Conservation (phyloP, 2,888 invertebrate species). For the Seira ritae region DNA sequence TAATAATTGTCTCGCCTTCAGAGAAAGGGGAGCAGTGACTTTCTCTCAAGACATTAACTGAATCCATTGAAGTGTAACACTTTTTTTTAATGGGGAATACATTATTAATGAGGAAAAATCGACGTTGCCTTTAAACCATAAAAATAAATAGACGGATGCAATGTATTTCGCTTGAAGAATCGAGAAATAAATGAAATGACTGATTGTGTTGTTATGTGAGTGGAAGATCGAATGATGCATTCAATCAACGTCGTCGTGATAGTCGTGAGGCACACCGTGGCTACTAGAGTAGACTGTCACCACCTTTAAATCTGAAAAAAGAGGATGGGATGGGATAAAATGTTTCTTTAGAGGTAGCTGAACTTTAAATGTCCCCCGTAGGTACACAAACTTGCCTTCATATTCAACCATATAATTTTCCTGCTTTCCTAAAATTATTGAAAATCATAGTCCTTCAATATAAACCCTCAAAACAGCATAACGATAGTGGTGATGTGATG, state of each 20-base stretch:
- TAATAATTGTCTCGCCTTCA: too few species aligned
- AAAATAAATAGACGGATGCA: conserved; percentile 10
- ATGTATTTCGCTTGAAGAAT: neutral
- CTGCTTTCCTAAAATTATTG: conserved; percentile 6
- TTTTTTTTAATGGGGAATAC: neutral
- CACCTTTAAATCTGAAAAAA: neutral
- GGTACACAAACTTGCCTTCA: neutral
- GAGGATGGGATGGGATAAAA: too few species aligned
- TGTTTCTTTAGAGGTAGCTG: neutral
- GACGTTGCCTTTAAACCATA: neutral
- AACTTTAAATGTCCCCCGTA: neutral
- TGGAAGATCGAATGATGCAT: neutral
- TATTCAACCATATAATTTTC: neutral
- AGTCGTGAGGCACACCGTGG: neutral
- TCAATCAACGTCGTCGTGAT: conserved; percentile 10
- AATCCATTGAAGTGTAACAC: neutral
- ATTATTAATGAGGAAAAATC: conserved; percentile 14
- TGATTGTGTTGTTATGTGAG: neutral
- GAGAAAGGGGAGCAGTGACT: neutral
- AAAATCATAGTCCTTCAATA: too few species aligned
- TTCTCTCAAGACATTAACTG: neutral
- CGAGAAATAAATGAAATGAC: neutral
- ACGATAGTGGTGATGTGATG: too few species aligned
- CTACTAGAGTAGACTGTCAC: neutral
- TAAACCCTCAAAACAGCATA: too few species aligned